phyloP scores from a whole-genome alignment of 1,140 invertebrate species.

The Drosophila setifemur region DNA sequence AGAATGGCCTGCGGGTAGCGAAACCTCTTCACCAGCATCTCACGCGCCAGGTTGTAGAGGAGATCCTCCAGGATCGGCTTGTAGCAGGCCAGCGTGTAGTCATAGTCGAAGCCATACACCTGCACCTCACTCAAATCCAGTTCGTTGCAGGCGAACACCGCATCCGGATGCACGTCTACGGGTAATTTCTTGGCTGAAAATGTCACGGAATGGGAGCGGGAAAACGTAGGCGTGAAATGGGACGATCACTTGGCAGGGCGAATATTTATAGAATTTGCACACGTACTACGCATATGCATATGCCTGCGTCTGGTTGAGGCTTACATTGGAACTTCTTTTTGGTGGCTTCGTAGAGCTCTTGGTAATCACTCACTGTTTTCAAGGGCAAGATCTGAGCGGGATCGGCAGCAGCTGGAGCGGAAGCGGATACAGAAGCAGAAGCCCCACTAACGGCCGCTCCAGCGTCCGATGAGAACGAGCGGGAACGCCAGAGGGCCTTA shows the following conservation, averaged over 20 bases:
- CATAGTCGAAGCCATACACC: constrained; percentile 99
- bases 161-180: constrained; percentile 91
- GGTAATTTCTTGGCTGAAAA: constrained; percentile 93
- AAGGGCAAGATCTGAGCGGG: constrained; percentile 19
- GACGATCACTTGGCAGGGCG: not conserved
- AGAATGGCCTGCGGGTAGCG: constrained; percentile 95
- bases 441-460: constrained; percentile 53
- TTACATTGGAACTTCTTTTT: constrained; percentile 83
- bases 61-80: constrained; percentile 94
- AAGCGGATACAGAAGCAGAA: not conserved
- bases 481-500: constrained; percentile 4
- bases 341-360: constrained; percentile 82
- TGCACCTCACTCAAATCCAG: constrained; percentile 94
- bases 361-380: constrained; percentile 71
- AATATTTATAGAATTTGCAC: constrained; percentile 37
- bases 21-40: constrained; percentile 93
- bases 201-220: not conserved
- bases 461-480: constrained; percentile 32
- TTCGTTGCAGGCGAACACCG: constrained; percentile 99
- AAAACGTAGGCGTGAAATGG: constrained; percentile 19
- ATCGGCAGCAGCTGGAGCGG: not conserved
- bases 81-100: constrained; percentile 98
- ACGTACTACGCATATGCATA: constrained; percentile 27
- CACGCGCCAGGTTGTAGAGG: constrained; percentile 95
- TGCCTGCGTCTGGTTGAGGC: constrained; percentile 54